A percentile compares a stretch with the other conserved stretches of the same genome.
Conservation (phyloP, 2,113 vertebrate species). For the Ivindomyrus marchei region DNA sequence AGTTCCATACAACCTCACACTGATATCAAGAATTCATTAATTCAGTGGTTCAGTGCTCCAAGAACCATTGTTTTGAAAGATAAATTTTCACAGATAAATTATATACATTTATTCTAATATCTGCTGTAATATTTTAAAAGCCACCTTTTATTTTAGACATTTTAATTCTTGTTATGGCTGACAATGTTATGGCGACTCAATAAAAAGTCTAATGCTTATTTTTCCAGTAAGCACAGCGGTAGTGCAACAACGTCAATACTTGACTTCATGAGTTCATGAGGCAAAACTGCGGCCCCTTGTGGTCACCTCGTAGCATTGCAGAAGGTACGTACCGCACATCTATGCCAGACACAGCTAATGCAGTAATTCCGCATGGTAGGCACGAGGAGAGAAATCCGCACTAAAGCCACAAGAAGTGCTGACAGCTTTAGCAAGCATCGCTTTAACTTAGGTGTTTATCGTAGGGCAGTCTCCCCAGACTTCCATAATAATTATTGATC, state of each 20-base stretch:
- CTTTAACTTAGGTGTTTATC: neutral
- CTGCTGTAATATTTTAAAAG: neutral
- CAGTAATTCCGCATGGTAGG: neutral
- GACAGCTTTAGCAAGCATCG: neutral
- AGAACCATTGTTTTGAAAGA: neutral
- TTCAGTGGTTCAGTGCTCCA: neutral
- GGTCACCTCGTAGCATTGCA: neutral
- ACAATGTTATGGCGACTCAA: neutral
- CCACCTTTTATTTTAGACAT: neutral
- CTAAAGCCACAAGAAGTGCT: neutral
- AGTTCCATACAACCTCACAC: conserved; percentile 27
- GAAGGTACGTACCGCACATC: neutral
- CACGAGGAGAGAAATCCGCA: neutral
- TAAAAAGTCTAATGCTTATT: neutral
- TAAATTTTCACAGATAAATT: neutral
- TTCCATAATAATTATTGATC: conserved; percentile 6
- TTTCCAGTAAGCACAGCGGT: neutral
- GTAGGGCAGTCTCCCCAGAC: neutral
- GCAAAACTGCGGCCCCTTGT: conserved; percentile 32
- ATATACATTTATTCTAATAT: neutral
- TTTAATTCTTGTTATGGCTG: neutral
- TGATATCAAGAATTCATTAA: conserved; percentile 20
- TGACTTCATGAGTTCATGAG: neutral
- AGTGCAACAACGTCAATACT: neutral
- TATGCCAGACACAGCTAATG: neutral